Base-by-base conservation (phyloP, 2,113 vertebrate genomes). In the Dunckerocampus dactyliophorus region DNA sequence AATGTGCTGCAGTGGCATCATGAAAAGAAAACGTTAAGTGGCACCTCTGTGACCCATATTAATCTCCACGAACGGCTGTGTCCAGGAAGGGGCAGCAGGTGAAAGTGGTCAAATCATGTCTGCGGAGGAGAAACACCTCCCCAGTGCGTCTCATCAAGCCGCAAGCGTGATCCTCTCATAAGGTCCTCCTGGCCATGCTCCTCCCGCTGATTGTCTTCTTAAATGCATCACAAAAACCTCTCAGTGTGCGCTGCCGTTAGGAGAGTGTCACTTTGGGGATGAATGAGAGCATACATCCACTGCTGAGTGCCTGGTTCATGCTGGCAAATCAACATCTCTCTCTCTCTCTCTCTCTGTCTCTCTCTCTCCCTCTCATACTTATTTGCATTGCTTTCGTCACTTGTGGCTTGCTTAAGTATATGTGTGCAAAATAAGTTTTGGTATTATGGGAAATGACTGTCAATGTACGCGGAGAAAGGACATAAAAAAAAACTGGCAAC, bases 281-380 rank as follows among this genome's bases (percentile, higher is more conserved):
- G 86, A 91, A 92, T 87, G 88, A 82, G 83, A 59, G 80, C 85
- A 79, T 91, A 89, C 86, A 75, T 75, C 69, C 74, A 75, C 28
- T n/a, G 52, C 67, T 16, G 68, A 57, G 69, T 68, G 66, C 65
- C 85, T 82, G 79, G 16, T 81, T 76, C 82, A 65, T 64, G 74
- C 73, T 74, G 72, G 65, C 72, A 81, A 77, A 71, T 59, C 63
- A 31, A 54, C 67, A 63, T 69, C 53, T 78, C 70, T 63, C 48
- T 45, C 46, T 34, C 58, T 62, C 49, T 50, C 47, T 21, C 61
- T 31, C 55, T 21, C 43, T 42, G 52, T 61, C 20, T 43, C 59
- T 50, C 12, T 45, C 14, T 63, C 42, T 47, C 50, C 56, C 47
- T 55, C 24, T 42, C 4, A 39, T 34, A 52, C 34, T 46, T 6